Conservation (phyloP, 2,797 vertebrate genomes). For the Gymnocypris eckloni region DNA sequence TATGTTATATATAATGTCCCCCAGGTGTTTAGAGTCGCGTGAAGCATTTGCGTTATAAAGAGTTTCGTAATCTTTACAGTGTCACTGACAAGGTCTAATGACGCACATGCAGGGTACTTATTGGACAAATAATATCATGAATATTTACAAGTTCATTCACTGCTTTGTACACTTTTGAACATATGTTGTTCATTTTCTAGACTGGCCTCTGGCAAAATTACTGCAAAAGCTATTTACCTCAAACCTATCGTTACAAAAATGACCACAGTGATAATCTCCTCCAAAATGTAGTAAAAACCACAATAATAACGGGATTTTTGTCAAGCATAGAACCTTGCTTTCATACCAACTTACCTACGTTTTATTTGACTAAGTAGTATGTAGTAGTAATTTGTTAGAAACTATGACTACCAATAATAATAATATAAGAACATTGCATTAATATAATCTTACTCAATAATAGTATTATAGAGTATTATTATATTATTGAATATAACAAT, state of each 20-base stretch:
- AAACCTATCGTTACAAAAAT: background rate
- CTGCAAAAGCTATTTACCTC: background rate
- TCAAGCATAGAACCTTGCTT: background rate
- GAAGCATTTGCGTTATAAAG: background rate
- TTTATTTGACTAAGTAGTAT: background rate
- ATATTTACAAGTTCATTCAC: background rate
- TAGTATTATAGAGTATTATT: background rate
- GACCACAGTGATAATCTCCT: no score
- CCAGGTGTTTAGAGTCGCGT: background rate
- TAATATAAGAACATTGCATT: background rate
- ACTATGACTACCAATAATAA: no score
- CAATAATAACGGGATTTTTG: background rate
- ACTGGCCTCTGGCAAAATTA: background rate
- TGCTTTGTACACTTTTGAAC: background rate
- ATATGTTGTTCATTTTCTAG: background rate
- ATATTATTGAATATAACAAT: no score
- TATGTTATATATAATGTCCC: background rate
- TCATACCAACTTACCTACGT: no score
- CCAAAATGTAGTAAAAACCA: background rate
- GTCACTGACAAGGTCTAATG: conserved; percentile 36
- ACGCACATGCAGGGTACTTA: background rate
- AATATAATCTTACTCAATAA: background rate
- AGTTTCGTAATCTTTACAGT: background rate
- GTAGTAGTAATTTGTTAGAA: background rate
- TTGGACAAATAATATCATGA: background rate